These are phyloP conservation scores for Aphelocoma californica DNA, from an alignment of 2,797 vertebrate species.

Conservation along the genomic window DNA sequence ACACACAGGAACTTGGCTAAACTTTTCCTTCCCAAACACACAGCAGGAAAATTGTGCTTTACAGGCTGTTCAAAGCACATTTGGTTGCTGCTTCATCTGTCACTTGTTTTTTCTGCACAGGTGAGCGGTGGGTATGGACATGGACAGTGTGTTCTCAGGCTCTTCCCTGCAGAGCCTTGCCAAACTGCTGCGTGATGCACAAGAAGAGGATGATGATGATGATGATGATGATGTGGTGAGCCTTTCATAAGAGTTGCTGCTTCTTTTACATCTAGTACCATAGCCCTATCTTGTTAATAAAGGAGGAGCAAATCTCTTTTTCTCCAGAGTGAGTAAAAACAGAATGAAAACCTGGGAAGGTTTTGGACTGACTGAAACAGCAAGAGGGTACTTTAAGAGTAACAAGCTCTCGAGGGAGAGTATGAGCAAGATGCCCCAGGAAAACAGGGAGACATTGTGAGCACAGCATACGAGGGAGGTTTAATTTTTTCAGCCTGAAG, in stretches of 20 bases:
- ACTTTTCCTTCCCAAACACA: not conserved
- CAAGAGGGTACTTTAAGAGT: not conserved
- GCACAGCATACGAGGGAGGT: not conserved
- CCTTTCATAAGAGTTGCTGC: not conserved
- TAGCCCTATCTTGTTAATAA: not conserved
- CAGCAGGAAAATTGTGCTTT: not conserved
- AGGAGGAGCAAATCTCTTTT: not conserved
- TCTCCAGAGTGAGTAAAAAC: not conserved
- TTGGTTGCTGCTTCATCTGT: not conserved
- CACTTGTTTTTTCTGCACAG: not conserved
- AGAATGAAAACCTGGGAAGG: not conserved
- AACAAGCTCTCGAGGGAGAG: not conserved
- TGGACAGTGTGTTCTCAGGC: constrained; percentile 12
- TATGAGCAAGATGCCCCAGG: not conserved
- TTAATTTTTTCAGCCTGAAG: not conserved
- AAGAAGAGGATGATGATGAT: constrained; percentile 8
- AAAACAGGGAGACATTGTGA: not conserved
- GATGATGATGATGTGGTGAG: constrained; percentile 10
- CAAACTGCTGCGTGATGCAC: constrained; percentile 47
- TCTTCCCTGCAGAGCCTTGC: constrained; percentile 57
- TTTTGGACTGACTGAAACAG: not conserved
- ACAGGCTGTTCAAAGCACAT: fast-evolving
- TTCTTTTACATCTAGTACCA: not conserved
- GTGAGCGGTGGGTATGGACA: not conserved
- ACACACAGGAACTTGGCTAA: not conserved